phyloP scores from a whole-genome alignment of 2,888 invertebrate genomes.

The Rhamphomyia laevipes region DNA sequence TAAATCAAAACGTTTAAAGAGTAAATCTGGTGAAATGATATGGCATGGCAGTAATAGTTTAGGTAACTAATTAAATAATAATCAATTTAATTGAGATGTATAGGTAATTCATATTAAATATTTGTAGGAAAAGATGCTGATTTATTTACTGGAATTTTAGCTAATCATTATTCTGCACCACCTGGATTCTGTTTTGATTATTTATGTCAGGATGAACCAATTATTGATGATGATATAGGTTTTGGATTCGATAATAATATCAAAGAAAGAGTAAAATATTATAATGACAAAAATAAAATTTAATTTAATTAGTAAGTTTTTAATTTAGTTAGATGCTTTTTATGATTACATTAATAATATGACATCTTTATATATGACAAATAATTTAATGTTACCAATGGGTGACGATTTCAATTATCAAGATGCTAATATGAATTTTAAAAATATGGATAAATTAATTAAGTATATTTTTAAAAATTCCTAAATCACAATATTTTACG shows the following conservation, averaged over 20 bases:
- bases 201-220: slow-evolving; percentile 71
- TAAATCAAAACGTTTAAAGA: slow-evolving; percentile 46
- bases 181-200: slow-evolving; percentile 89
- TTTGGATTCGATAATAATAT: slow-evolving; percentile 62
- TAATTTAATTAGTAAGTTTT: neutral
- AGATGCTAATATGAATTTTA: slow-evolving; percentile 61
- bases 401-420: slow-evolving; percentile 86
- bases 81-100: neutral
- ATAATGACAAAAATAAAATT: neutral
- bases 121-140: slow-evolving; percentile 47
- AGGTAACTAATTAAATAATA: slow-evolving; percentile 38
- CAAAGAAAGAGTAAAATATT: slow-evolving; percentile 48
- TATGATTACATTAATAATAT: slow-evolving; percentile 43
- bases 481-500: too few species aligned
- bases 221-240: slow-evolving; percentile 59
- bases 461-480: slow-evolving; percentile 52
- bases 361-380: slow-evolving; percentile 46
- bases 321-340: slow-evolving; percentile 45
- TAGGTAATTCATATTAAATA: too few species aligned
- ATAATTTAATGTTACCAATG: slow-evolving; percentile 81
- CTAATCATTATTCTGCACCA: slow-evolving; percentile 74
- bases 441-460: slow-evolving; percentile 82
- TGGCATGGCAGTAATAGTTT: slow-evolving; percentile 67
- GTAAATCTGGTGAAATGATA: slow-evolving; percentile 64
- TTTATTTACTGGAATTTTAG: slow-evolving; percentile 75